A percentile compares a stretch with the other conserved stretches of the same genome.
phyloP scores from a whole-genome alignment of 2,888 invertebrate genomes.

The Melieria omissa region DNA sequence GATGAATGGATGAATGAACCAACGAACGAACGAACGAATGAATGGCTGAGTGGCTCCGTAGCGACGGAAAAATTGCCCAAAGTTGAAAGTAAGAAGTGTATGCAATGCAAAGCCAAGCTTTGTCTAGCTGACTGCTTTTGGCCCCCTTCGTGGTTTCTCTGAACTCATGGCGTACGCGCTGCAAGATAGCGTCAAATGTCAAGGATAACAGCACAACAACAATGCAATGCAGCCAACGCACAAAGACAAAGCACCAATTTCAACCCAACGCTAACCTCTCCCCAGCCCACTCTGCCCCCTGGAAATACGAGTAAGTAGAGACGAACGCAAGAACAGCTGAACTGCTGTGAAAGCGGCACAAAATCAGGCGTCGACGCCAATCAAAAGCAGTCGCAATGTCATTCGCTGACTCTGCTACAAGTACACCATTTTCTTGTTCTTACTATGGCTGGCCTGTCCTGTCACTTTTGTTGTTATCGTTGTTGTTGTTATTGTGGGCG shows the following conservation, averaged over 20 bases:
- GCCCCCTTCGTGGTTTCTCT: constrained; percentile 5
- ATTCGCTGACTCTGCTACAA: constrained; percentile 20
- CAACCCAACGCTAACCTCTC: too few species aligned
- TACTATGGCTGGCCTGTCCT: not conserved
- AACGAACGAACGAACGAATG: constrained; percentile 18
- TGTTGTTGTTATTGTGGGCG: constrained; percentile 14
- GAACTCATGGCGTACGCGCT: too few species aligned
- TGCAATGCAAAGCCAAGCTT: too few species aligned
- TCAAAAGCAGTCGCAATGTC: constrained; percentile 44
- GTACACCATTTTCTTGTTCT: not conserved
- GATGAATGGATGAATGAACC: constrained; percentile 24
- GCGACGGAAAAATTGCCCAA: not conserved
- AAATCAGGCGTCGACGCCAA: constrained; percentile 46
- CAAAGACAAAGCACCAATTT: not conserved
- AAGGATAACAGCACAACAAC: constrained; percentile 31
- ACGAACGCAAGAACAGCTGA: not conserved
- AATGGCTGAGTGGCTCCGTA: constrained; percentile 12
- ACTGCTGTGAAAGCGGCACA: constrained; percentile 16
- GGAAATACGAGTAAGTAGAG: not conserved
- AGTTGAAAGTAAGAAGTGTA: too few species aligned
- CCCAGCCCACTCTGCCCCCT: not conserved
- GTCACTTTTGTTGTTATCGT: not conserved
- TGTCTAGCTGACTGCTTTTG: not conserved
- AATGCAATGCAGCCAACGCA: not conserved
- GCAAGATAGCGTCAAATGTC: constrained; percentile 38